Evolutionary conservation across 2,888 invertebrate species (phyloP), one percentile per base, ranked within the genome.

Genomic region (Limnephilus auricula): DNA sequence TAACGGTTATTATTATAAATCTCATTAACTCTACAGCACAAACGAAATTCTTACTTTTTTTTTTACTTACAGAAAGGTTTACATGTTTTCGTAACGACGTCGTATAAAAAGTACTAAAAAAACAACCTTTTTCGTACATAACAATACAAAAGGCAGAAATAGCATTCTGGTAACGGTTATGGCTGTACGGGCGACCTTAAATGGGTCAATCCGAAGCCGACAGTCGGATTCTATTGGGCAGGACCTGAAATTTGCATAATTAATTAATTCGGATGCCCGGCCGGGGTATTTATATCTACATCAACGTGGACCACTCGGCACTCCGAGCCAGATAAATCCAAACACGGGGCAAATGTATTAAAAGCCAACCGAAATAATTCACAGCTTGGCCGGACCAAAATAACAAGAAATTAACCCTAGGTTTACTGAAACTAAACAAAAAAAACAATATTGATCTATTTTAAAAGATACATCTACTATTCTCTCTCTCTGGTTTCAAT

Each of bases 241-340:
- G n/a, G 9, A 65, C 65, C 65, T 25, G 65, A 65, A 25, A 65
- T 65, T 65, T 65, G 65, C 65, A 65, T 65, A 65, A 65, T 65
- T 65, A 65, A 65, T 80, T 80, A 80, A 32, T 32, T 80, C 13
- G 31, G 31, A 80, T 31, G 31, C 80, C 80, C 31, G 30, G 80
- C 80, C 31, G 80, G 80, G 80, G 80, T 80, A 80, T 30, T 30
- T 80, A 80, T 30, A 79, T n/a, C 79, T 79, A 30, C 31, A 32
- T 80, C 13, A 18, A 31, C 32, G 32, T 31, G 32, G 80, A 31
- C 80, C 25, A 65, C 65, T 65, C 65, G 65, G 65, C 65, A 25
- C 65, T 65, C 65, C 65, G 65, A 25, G 65, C 25, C 25, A 25
- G 25, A 65, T 25, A 65, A n/a, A 2, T 65, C 6, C 65, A 65